Conservation (phyloP, 2,888 invertebrate species). For the Mallateleia sp. region DNA sequence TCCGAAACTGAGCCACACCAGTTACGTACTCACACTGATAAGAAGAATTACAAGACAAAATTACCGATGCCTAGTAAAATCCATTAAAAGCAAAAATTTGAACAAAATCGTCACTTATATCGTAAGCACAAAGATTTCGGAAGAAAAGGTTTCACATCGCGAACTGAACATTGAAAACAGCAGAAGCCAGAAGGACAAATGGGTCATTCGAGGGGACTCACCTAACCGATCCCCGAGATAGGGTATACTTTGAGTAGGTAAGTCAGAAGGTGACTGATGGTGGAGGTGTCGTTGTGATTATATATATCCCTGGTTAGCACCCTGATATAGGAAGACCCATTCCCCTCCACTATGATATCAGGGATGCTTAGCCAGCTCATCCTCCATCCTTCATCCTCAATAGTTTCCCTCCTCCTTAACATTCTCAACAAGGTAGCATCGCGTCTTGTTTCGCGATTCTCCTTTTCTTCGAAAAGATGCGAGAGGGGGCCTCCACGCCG, state of each 20-base stretch:
- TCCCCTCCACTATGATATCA: constrained; percentile 74
- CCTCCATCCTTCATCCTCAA: constrained; percentile 78
- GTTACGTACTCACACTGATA: constrained; percentile 23
- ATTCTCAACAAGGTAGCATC: constrained; percentile 51
- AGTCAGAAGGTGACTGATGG: constrained; percentile 88
- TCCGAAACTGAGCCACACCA: neutral
- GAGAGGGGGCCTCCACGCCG: constrained; percentile 63
- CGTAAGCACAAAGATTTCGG: constrained; percentile 36
- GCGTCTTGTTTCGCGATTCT: constrained; percentile 63
- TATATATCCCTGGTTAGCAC: constrained; percentile 88
- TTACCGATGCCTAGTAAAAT: constrained; percentile 28
- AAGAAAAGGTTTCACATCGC: constrained; percentile 35
- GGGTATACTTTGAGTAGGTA: constrained; percentile 85
- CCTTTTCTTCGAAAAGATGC: constrained; percentile 62
- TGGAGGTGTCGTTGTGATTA: constrained; percentile 86
- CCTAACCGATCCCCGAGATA: constrained; percentile 85
- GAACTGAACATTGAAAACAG: constrained; percentile 32
- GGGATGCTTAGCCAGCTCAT: constrained; percentile 81
- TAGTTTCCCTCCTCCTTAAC: constrained; percentile 65
- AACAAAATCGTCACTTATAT: constrained; percentile 17
- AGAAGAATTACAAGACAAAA: constrained; percentile 5
- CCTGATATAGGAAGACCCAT: constrained; percentile 80
- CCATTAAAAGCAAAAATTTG: constrained; percentile 32
- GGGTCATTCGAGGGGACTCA: constrained; percentile 81
- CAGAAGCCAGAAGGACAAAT: constrained; percentile 4